Percentiles rank a stretch among this genome's conserved stretches.
Evolutionary conservation across 2,113 vertebrate species (phyloP).

Genomic region (Danionella cerebrum): DNA sequence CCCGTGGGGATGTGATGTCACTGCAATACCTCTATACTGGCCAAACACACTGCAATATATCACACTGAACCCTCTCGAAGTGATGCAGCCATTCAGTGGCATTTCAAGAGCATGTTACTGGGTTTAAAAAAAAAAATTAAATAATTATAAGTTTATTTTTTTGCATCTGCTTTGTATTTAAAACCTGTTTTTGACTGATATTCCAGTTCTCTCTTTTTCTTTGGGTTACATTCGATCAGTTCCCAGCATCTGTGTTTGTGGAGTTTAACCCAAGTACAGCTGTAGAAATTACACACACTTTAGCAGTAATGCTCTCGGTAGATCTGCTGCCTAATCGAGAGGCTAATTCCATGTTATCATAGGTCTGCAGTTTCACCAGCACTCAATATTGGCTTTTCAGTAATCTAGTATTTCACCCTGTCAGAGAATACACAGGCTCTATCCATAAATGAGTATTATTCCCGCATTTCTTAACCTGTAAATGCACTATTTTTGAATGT

Average conservation of each 20-base stretch:
- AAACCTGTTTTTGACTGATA: not conserved
- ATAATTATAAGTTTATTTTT: too few species aligned
- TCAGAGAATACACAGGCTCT: not conserved
- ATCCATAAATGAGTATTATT: not conserved
- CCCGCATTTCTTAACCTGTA: too few species aligned
- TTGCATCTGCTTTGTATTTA: too few species aligned
- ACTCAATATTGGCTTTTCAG: not conserved
- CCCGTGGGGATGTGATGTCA: too few species aligned
- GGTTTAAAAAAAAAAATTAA: too few species aligned
- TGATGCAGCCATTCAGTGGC: too few species aligned
- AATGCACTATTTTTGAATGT: too few species aligned
- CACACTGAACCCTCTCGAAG: too few species aligned
- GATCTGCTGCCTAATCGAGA: conserved; percentile 4
- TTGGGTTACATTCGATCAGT: not conserved
- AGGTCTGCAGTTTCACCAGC: conserved; percentile 4
- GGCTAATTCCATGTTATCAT: conserved; percentile 9
- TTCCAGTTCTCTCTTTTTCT: not conserved
- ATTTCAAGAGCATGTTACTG: too few species aligned
- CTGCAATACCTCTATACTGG: too few species aligned
- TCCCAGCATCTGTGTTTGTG: not conserved
- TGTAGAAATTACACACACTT: conserved; percentile 10
- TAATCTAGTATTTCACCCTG: not conserved
- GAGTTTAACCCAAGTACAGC: not conserved
- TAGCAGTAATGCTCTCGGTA: not conserved
- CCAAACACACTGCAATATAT: too few species aligned